Conservation (phyloP, 2,797 vertebrate genomes). For the Eulemur coronatus region DNA sequence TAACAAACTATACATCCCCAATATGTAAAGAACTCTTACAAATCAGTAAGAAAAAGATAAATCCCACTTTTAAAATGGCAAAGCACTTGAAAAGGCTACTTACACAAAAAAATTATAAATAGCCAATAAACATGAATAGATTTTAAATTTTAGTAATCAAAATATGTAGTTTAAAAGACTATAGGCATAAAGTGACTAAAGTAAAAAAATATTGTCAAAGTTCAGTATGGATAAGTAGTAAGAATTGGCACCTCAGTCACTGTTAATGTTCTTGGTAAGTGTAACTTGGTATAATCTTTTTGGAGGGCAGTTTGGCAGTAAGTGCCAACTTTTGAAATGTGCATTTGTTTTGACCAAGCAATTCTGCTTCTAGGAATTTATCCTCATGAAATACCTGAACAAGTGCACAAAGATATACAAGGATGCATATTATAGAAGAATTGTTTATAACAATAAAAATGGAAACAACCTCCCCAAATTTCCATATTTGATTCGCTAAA, state of each 20-base stretch:
- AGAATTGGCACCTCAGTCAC: background rate
- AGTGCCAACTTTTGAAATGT: background rate
- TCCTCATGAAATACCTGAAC: slow-evolving; percentile 11
- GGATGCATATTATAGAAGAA: background rate
- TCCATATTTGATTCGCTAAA: slow-evolving; percentile 14
- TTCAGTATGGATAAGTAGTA: background rate
- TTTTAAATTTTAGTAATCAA: background rate
- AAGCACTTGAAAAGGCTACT: background rate
- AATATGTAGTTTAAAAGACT: background rate
- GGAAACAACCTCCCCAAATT: background rate
- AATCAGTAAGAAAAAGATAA: background rate
- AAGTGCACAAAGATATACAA: background rate
- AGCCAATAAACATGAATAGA: background rate
- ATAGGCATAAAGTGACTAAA: background rate
- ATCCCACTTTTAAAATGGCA: background rate
- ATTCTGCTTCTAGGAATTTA: background rate
- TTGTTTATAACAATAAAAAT: background rate
- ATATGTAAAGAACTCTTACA: background rate
- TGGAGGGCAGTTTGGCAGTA: background rate
- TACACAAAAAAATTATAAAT: background rate
- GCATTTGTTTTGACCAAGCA: background rate
- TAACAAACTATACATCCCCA: background rate
- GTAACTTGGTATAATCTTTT: background rate
- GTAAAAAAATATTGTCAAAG: background rate
- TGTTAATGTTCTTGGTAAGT: background rate